Evolutionary conservation across 2,888 invertebrate species (phyloP).

Genomic region (Tubulanus polymorphus): DNA sequence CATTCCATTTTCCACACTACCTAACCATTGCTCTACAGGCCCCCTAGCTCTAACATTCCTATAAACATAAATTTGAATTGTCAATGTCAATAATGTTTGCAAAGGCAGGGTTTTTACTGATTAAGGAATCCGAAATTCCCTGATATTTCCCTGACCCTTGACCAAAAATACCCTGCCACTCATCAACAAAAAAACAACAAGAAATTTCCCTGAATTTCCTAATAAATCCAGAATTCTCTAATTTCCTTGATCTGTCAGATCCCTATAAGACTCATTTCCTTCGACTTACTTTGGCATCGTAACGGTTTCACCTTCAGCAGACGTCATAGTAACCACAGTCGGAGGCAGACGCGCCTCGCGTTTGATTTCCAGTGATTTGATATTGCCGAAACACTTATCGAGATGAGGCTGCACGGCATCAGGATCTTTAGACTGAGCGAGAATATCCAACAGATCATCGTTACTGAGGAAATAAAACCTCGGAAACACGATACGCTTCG

Average conservation of each 20-base stretch:
- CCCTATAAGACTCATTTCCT: neutral
- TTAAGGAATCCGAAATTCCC: no score
- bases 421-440: slow-evolving; percentile 51
- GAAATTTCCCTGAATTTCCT: no score
- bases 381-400: slow-evolving; percentile 53
- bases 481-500: slow-evolving; percentile 51
- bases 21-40: slow-evolving; percentile 52
- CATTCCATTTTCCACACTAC: slow-evolving; percentile 52
- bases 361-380: slow-evolving; percentile 45
- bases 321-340: slow-evolving; percentile 46
- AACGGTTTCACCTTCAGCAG: slow-evolving; percentile 49
- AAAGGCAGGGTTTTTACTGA: no score
- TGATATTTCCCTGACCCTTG: no score
- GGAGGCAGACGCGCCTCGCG: slow-evolving; percentile 45
- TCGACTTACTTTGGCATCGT: slow-evolving; percentile 46
- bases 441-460: slow-evolving; percentile 51
- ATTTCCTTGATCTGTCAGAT: no score
- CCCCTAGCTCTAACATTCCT: slow-evolving; percentile 51
- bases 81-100: no score
- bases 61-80: no score
- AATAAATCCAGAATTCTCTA: no score
- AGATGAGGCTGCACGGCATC: slow-evolving; percentile 53
- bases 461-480: slow-evolving; percentile 53
- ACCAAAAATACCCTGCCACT: no score
- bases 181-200: no score